Evolutionary conservation across 2,797 vertebrate species (phyloP), one percentile per base, ranked within the genome.

Genomic region (Arrhamphus sclerolepis): DNA sequence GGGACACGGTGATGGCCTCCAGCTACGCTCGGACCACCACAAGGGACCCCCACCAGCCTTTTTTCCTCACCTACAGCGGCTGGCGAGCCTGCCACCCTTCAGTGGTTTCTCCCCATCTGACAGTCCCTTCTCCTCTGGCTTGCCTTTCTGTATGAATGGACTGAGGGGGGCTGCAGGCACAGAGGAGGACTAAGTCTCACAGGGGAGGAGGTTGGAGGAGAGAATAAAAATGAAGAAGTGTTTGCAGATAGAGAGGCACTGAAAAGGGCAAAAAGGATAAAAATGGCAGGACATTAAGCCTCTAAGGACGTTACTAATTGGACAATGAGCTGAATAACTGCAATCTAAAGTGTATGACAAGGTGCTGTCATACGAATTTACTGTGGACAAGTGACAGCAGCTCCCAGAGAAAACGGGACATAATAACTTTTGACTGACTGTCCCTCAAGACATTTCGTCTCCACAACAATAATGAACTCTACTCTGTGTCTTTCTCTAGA

Each of bases 31-130:
- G 5, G 92, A 93, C 80, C 87, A 93, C 66, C 83, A 91, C 77
- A 90, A 92, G 62, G 91, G 91, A 66, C 88, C 91, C 50, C 92
- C 91, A 29, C 81, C 92, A 0, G 80, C 93, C 73, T 93, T 95
- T 86, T 97, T 95, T 78, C 95, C 95, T 1, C 95, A 95, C 80
- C 90, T 96, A 66, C 95, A 95, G 87, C 89, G 95, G 83, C 87
- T 96, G 58, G 88, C 92, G 1, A 92, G 90, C 77, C 82, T 94
- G 57, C 93, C 91, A 50, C 93, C 94, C 63, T 95, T 94, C 77
- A 93, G 91, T 10, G 93, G 94, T 7, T 93, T 96, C 70, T 79
- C 92, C 0, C 90, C 93, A 0, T 91, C 94, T 0, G 94, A 95
- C 69, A 89, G 88, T 75, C 91, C 94, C 47, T 95, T 95, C 79